These are phyloP conservation scores for Dynastes tityus DNA, from an alignment of 2,888 invertebrate species.

Conservation along the genomic window DNA sequence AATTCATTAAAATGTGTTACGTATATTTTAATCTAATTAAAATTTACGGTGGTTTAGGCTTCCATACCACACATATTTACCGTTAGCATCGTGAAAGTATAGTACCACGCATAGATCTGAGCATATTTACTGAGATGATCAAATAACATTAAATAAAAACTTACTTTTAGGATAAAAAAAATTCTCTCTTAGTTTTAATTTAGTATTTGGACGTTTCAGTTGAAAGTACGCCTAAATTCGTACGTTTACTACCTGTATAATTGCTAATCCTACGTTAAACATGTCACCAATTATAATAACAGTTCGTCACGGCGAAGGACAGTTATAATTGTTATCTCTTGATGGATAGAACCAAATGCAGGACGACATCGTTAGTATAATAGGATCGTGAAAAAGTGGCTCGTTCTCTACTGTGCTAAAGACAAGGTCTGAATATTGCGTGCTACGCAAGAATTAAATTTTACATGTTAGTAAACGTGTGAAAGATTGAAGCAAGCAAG, in stretches of 20 bases:
- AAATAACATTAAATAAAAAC: slow-evolving; percentile 15
- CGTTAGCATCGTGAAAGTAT: slow-evolving; percentile 29
- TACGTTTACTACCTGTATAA: slow-evolving; percentile 28
- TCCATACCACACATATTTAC: slow-evolving; percentile 12
- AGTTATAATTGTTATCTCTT: slow-evolving; percentile 43
- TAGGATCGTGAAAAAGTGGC: slow-evolving; percentile 35
- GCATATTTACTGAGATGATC: slow-evolving; percentile 11
- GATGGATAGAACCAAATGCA: slow-evolving; percentile 42
- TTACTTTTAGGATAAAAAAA: background rate
- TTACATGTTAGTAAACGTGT: slow-evolving; percentile 9
- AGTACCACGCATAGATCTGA: slow-evolving; percentile 4
- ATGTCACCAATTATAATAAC: slow-evolving; percentile 43
- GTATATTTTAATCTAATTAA: slow-evolving; percentile 38
- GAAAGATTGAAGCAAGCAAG: slow-evolving; percentile 8
- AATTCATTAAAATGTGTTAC: slow-evolving; percentile 16
- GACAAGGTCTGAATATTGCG: slow-evolving; percentile 35
- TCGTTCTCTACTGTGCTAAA: slow-evolving; percentile 3
- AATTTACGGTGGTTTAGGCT: slow-evolving; percentile 26
- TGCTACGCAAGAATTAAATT: slow-evolving; percentile 33
- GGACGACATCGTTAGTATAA: slow-evolving; percentile 41
- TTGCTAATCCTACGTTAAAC: slow-evolving; percentile 38
- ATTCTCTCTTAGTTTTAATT: slow-evolving; percentile 5
- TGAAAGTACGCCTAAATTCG: slow-evolving; percentile 33
- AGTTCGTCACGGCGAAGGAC: slow-evolving; percentile 39
- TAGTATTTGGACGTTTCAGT: slow-evolving; percentile 33